Percentiles rank a stretch among this genome's conserved stretches.
Evolutionary conservation across 2,888 invertebrate species (phyloP).

Genomic region (Luperina testacea): DNA sequence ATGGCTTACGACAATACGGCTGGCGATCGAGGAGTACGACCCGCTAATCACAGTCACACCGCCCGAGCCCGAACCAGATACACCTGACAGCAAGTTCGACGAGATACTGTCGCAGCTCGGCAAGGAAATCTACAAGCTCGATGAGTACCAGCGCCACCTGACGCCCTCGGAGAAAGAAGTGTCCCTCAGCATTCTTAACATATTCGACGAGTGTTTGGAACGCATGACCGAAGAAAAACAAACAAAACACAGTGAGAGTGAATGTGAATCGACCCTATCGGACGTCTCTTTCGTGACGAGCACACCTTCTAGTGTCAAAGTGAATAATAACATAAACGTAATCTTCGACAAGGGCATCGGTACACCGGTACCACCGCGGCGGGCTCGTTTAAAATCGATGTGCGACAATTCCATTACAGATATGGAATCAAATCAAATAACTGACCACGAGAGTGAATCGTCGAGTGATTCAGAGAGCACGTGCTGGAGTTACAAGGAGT

Average conservation of each 20-base stretch:
- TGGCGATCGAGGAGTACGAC: constrained; percentile 86
- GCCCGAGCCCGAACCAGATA: constrained; percentile 70
- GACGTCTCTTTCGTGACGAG: constrained; percentile 81
- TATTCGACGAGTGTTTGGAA: constrained; percentile 87
- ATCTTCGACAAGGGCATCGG: constrained; percentile 73
- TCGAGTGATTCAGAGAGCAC: constrained; percentile 86
- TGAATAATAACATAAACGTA: constrained; percentile 69
- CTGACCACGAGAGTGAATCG: constrained; percentile 72
- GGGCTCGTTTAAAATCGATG: constrained; percentile 75
- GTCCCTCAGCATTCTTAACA: constrained; percentile 85
- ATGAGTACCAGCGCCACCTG: constrained; percentile 84
- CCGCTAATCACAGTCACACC: constrained; percentile 78
- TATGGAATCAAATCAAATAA: constrained; percentile 57
- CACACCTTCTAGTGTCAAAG: constrained; percentile 76
- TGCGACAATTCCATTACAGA: constrained; percentile 58
- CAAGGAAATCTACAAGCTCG: constrained; percentile 86
- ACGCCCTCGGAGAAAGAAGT: constrained; percentile 78
- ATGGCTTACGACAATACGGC: constrained; percentile 84
- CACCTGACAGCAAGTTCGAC: constrained; percentile 83
- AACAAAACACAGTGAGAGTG: constrained; percentile 76
- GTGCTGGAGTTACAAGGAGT: constrained; percentile 88
- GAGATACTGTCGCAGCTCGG: constrained; percentile 87
- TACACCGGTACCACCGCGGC: constrained; percentile 80
- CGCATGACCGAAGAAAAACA: constrained; percentile 76
- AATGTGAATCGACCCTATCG: constrained; percentile 79